Evolutionary conservation across 1,140 invertebrate genomes (phyloP), one percentile per base, ranked within the genome.

Genomic region (Pygmarrhopalites habei): DNA sequence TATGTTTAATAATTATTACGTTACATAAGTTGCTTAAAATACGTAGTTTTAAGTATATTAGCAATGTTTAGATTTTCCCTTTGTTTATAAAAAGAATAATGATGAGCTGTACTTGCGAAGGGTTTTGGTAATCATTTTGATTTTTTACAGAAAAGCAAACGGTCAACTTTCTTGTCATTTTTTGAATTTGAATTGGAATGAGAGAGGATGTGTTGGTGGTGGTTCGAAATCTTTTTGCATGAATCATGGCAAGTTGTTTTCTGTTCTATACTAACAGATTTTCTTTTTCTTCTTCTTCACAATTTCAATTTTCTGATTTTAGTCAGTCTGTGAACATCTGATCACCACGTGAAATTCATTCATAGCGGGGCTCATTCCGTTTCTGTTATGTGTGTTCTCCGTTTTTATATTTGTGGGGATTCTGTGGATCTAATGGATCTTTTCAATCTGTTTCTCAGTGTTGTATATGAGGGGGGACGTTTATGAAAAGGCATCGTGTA

Each of bases 101-200:
- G 2, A 2, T 30, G 2, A 30, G 19, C 23, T 10, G 5, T 52
- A 15, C 23, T 15, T 10, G n/a, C 29, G 28, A 47, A 30, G 10
- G 26, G 26, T 49, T 29, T 49, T 19, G 12, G n/a, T 5, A 46
- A 2, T 46, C 17, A 17, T 29, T 28, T 46, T 29, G 23, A 41
- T 49, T 59, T 51, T 29, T 59, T 59, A 10, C 46, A 49, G 43
- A 49, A 17, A 46, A 21, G 4, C 15, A n/a, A 46, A 46, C 44
- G 58, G 29, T 35, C 35, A 59, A 32, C 58, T 59, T 30, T 59
- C 25, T 32, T 59, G 28, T 29, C 58, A 30, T 59, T 59, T 29
- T 7, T 59, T 47, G 58, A 47, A 47, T 59, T 59, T 21, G 30
- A 59, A 29, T 49, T 47, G 26, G 58, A 59, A 19, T 59, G 44